Evolutionary conservation across 2,113 vertebrate genomes (phyloP), one percentile per base, ranked within the genome.

Genomic region (Cynoglossus semilaevis): DNA sequence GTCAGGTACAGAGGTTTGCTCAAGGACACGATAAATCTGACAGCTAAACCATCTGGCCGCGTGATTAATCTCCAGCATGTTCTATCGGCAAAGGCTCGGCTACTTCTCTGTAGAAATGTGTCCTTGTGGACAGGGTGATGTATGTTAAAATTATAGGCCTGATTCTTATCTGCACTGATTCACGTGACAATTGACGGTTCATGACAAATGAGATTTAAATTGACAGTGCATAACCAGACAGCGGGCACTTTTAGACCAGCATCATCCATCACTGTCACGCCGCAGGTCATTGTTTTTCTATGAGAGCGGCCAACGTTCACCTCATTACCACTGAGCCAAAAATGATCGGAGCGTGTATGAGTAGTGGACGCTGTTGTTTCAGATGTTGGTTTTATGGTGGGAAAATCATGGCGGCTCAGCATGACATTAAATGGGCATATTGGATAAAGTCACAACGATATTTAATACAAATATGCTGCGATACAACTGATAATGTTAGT

Each of bases 191-290:
- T 29, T 29, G 22, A 29, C 22, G 6, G 3, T 29, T 29, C 6
- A 2, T 12, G 9, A 12, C 38, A 14, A 5, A 13, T 41, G 11
- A 7, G 15, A 45, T 58, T 67, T 58, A 18, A 67, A 50, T 53
- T 36, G 12, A 18, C 1, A 0, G 58, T 59, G 17, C 18, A 55
- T 61, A 36, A 57, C 56, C 6, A 29, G 22, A 29, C 22, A 40
- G 59, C 64, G 47, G 56, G 29, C 34, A 43, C 62, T 63, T n/a
- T 73, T 47, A 82, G 44, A 35, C n/a, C 50, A 15, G 35, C 16
- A 53, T 81, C 66, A 84, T 67, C 53, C 13, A 74, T 84, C 79
- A 83, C 56, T 71, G 53, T 77, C 74, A 63, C 6, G 22, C 22
- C 6, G 22, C 22, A 13, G 22, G 47, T 15, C 3, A 15, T 17